Percentiles rank a stretch among this genome's conserved stretches.
Conservation (phyloP, 1,140 invertebrate genomes). For the Eumaeus atala region DNA sequence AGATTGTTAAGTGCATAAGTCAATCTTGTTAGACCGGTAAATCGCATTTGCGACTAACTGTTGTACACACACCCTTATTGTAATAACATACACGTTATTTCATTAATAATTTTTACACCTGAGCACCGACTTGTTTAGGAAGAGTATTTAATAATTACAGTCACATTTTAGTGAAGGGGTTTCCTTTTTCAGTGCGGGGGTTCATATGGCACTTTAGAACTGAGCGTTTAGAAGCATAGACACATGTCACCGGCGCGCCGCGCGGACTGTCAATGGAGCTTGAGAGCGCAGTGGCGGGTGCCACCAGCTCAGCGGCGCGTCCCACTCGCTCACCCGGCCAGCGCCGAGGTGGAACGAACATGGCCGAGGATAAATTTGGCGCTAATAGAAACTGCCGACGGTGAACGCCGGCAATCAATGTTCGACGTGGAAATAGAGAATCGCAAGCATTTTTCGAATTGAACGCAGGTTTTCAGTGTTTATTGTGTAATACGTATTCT, state of each 20-base stretch:
- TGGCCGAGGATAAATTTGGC: constrained; percentile 68
- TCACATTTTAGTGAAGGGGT: constrained; percentile 48
- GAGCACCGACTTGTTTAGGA: constrained; percentile 12
- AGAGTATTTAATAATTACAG: constrained; percentile 18
- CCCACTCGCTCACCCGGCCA: constrained; percentile 46
- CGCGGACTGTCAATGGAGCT: constrained; percentile 67
- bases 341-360: constrained; percentile 49
- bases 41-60: constrained; percentile 54
- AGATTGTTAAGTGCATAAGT: constrained; percentile 28
- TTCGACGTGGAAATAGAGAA: constrained; percentile 61
- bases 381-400: constrained; percentile 62
- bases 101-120: constrained; percentile 7
- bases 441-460: constrained; percentile 36
- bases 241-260: constrained; percentile 52
- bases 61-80: constrained; percentile 32
- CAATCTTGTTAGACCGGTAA: constrained; percentile 53
- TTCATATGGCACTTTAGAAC: constrained; percentile 29
- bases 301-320: constrained; percentile 31
- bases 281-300: constrained; percentile 35
- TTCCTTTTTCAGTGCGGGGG: constrained; percentile 31
- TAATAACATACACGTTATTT: constrained; percentile 9
- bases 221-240: constrained; percentile 34
- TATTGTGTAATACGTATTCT: constrained; percentile 2
- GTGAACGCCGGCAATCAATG: constrained; percentile 70
- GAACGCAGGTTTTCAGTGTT: constrained; percentile 17